A percentile compares a stretch with the other conserved stretches of the same genome.
These are phyloP conservation scores for Aurelia sp. DNA, from an alignment of 30 jellyfish, hydroid and myxozoan genomes.

Conservation along the genomic window DNA sequence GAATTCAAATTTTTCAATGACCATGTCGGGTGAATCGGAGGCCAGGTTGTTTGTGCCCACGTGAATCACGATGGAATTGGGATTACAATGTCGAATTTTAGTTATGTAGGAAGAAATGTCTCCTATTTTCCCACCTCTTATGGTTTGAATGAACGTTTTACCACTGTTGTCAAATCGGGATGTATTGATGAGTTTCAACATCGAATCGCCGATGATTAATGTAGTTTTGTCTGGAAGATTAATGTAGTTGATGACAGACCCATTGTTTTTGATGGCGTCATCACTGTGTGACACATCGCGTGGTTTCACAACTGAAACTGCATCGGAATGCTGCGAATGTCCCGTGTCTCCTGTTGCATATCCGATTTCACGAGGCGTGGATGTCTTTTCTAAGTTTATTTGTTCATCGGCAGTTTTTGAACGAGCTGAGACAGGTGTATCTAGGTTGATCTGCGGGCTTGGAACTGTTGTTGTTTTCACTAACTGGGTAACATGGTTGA, in stretches of 20 bases:
- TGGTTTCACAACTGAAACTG: not conserved
- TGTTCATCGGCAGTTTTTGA: not conserved
- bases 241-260: not conserved
- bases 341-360: not conserved
- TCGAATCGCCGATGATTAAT: not conserved
- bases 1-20: not conserved
- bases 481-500: too few relatives aligned
- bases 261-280: not conserved
- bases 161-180: not conserved
- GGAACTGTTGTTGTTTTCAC: not conserved
- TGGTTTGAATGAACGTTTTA: not conserved
- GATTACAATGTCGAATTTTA: not conserved
- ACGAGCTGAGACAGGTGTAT: too few relatives aligned
- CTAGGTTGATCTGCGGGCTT: too few relatives aligned
- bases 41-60: conserved; percentile 3
- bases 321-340: not conserved
- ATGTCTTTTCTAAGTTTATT: too few relatives aligned
- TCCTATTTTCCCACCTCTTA: not conserved
- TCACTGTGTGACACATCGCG: not conserved
- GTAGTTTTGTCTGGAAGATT: not conserved
- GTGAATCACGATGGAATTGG: not conserved
- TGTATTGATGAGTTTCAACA: not conserved
- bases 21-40: not conserved
- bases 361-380: not conserved
- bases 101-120: not conserved